Base-by-base conservation (phyloP, 2,888 invertebrate genomes). In the Erebia palarica region DNA sequence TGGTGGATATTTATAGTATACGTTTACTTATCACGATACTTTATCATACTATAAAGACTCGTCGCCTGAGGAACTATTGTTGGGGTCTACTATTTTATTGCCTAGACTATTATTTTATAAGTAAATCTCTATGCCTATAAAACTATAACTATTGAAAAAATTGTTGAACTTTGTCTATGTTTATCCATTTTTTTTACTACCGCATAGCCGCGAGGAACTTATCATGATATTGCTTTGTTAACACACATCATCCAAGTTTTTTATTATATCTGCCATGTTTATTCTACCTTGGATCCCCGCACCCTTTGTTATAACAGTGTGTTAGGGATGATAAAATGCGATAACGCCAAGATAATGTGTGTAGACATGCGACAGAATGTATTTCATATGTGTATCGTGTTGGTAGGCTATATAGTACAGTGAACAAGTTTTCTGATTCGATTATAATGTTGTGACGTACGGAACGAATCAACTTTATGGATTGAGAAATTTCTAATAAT, bases 401-500 rank as follows among this genome's bases (percentile, higher is more conserved):
- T 65, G 21, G 9, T 42, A 51, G 13, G 47, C 66, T 57, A 51
- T 70, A 70, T 68, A 55, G 27, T 65, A 13, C 4, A 57, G 59
- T 69, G 68, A 72, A 72, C 68, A 64, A 70, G 49, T 69, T 68
- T 60, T 70, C 66, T 72, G 72, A 74, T 74, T 74, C 55, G 72
- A 70, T 72, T 74, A 74, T 71, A 71, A 71, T 70, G 59, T 65
- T 66, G 57, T 70, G 68, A 70, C 60, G 63, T 57, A 66, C 53
- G 18, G 42, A 55, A 18, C 47, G 57, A 69, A 68, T 71, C 57
- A 11, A 49, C 69, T 68, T 27, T 47, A 61, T 47, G 65, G 53
- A 58, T 66, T 63, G 70, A 53, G 58, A 53, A 66, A 58, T 63
- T 42, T 53, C 27, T 16, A 57, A 57, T 57, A 65, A 49, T 64